phyloP scores from a whole-genome alignment of 2,797 vertebrate genomes.

The Pangasius mekongensis region DNA sequence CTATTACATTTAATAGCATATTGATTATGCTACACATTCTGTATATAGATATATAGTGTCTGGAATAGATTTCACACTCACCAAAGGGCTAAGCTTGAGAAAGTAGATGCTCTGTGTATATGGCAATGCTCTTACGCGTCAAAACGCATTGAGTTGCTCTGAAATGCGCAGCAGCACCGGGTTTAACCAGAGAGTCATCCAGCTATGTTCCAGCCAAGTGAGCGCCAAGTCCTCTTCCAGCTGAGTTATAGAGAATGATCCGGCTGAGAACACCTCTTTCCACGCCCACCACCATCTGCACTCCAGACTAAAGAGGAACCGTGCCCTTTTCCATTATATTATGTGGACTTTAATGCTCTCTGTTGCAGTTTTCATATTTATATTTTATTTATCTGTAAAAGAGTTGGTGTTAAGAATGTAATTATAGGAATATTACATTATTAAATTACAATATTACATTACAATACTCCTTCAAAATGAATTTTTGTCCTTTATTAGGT shows the following conservation, averaged over 20 bases:
- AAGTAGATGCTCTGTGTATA: background rate
- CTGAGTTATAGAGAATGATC: background rate
- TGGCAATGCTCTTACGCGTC: background rate
- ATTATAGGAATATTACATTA: background rate
- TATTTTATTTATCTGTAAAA: background rate
- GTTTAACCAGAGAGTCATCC: background rate
- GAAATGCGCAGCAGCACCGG: background rate
- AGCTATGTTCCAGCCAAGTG: background rate
- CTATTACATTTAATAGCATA: background rate
- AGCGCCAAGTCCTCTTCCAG: background rate
- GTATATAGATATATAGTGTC: background rate
- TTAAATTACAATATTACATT: too few relatives aligned
- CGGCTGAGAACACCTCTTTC: background rate
- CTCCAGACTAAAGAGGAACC: background rate
- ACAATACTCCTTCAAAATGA: too few relatives aligned
- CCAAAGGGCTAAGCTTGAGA: background rate
- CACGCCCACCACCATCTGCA: constrained; percentile 27
- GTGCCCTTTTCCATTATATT: background rate
- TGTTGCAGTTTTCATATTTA: background rate
- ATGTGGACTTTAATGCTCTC: background rate
- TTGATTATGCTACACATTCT: background rate
- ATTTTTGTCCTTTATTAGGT: background rate
- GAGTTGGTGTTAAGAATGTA: background rate
- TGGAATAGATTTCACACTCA: constrained; percentile 9
- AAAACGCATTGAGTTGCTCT: background rate